Percentiles rank a stretch among this genome's conserved stretches.
These are phyloP conservation scores for Hyphantria cunea DNA, from an alignment of 1,140 invertebrate genomes.

Conservation along the genomic window DNA sequence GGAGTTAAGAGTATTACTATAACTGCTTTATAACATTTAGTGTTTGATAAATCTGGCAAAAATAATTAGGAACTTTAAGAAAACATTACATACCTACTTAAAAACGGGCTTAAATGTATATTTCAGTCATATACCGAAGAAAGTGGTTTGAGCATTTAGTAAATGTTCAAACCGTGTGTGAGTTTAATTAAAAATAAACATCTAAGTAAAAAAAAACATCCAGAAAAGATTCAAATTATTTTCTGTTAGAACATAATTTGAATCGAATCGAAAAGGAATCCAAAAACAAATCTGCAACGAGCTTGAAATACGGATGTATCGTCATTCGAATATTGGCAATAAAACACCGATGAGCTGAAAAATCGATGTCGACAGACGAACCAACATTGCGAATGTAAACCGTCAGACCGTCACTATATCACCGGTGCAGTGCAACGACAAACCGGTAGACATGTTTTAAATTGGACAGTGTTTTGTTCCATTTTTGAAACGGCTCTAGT, in stretches of 20 bases:
- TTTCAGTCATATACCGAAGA: too few relatives aligned
- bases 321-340: conserved; percentile 77
- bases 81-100: too few relatives aligned
- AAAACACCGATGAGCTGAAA: conserved; percentile 79
- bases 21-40: too few relatives aligned
- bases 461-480: conserved; percentile 26
- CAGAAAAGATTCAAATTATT: conserved; percentile 13
- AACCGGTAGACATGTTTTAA: conserved; percentile 17
- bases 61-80: too few relatives aligned
- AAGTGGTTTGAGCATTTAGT: too few relatives aligned
- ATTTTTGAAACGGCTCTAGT: conserved; percentile 11
- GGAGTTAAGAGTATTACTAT: too few relatives aligned
- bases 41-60: too few relatives aligned
- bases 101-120: too few relatives aligned
- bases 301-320: conserved; percentile 58
- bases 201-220: not conserved
- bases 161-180: too few relatives aligned
- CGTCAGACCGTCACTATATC: conserved; percentile 23
- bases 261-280: conserved; percentile 35
- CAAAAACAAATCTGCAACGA: conserved; percentile 45
- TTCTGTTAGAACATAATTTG: not conserved
- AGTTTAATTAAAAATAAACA: too few relatives aligned
- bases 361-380: conserved; percentile 78
- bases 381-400: conserved; percentile 23
- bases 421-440: conserved; percentile 4